A percentile compares a stretch with the other conserved stretches of the same genome.
Conservation (phyloP, 64 coral and sea anemone genomes). For the Montipora efflorescens region DNA sequence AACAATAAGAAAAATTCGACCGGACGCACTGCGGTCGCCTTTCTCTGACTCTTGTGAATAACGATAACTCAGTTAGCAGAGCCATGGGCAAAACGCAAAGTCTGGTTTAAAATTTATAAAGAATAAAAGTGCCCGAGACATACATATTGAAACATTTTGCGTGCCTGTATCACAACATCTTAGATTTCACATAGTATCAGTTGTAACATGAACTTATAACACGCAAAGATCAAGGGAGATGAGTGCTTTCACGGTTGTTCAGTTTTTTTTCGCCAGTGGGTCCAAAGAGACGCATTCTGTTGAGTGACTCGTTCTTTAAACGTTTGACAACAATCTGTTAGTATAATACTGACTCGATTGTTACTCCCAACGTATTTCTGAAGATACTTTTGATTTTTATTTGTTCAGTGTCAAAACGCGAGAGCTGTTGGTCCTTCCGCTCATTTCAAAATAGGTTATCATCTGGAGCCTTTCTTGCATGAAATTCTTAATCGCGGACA, state of each 20-base stretch:
- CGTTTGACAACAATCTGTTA: neutral
- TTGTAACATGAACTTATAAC: neutral
- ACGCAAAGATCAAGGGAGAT: no score
- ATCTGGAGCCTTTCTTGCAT: no score
- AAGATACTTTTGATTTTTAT: neutral
- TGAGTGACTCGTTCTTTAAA: neutral
- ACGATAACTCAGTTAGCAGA: no score
- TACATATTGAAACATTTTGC: no score
- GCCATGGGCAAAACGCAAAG: no score
- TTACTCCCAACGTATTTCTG: neutral
- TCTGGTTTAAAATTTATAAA: no score
- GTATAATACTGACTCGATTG: neutral
- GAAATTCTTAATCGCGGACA: no score
- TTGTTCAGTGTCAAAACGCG: no score
- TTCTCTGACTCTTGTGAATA: no score
- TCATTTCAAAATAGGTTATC: no score
- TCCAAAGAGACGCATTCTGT: neutral
- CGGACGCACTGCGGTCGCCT: neutral
- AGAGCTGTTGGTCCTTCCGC: no score
- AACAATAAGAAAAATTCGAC: neutral
- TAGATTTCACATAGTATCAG: neutral
- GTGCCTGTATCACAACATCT: neutral
- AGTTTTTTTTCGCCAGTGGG: neutral
- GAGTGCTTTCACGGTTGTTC: neutral
- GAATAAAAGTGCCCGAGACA: no score